phyloP scores from a whole-genome alignment of 2,113 vertebrate species.

The Corythoichthys intestinalis region DNA sequence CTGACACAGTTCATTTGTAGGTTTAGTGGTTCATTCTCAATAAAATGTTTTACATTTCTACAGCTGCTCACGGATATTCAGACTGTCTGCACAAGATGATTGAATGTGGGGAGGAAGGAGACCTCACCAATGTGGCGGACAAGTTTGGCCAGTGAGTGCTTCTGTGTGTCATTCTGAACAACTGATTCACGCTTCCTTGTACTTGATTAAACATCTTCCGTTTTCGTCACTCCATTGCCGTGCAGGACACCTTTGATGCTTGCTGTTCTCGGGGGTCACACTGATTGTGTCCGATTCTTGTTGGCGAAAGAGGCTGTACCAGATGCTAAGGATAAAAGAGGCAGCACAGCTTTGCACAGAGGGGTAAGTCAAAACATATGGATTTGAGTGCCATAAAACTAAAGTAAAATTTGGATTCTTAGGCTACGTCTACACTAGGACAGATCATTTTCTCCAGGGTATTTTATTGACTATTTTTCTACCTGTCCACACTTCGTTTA shows the following conservation, averaged over 20 bases:
- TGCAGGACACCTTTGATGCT: constrained; percentile 92
- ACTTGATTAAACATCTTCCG: not conserved
- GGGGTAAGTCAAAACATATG: constrained; percentile 73
- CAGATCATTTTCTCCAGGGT: too few relatives aligned
- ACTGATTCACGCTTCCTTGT: not conserved
- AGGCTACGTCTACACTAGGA: too few relatives aligned
- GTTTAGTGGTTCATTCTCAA: too few relatives aligned
- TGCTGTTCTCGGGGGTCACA: constrained; percentile 86
- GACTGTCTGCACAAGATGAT: constrained; percentile 94
- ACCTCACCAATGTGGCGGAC: constrained; percentile 87
- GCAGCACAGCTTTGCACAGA: constrained; percentile 87
- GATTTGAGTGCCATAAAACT: not conserved
- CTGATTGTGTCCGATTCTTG: constrained; percentile 89
- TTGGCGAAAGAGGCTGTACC: constrained; percentile 88
- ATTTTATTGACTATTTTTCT: too few relatives aligned
- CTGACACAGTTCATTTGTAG: too few relatives aligned
- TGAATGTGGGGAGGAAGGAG: constrained; percentile 84
- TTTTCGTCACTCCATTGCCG: not conserved
- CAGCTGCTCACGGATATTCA: constrained; percentile 88
- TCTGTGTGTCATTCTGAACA: not conserved
- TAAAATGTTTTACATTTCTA: not conserved
- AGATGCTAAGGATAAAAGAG: constrained; percentile 86
- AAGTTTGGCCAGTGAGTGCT: constrained; percentile 87
- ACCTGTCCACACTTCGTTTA: too few relatives aligned
- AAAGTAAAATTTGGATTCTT: not conserved